phyloP scores from a whole-genome alignment of 2,888 invertebrate species.

The Agrochola lychnidis region DNA sequence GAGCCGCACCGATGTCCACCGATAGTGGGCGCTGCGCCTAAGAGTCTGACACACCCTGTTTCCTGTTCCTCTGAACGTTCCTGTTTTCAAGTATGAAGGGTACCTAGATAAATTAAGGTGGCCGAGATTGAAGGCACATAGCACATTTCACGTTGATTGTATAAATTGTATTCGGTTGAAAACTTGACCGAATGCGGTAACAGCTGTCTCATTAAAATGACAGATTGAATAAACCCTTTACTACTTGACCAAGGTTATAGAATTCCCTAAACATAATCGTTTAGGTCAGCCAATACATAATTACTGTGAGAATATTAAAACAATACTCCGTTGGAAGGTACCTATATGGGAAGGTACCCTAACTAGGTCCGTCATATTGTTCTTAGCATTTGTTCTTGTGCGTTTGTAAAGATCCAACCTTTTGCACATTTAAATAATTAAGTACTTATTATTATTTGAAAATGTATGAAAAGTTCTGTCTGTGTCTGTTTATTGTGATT shows the following conservation, averaged over 20 bases:
- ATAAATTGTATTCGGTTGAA: too few species aligned
- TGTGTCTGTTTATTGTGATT: constrained; percentile 45
- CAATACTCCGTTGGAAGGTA: constrained; percentile 34
- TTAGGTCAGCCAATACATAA: constrained; percentile 13
- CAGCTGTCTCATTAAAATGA: not conserved
- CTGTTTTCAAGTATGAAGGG: too few species aligned
- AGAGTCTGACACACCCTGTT: too few species aligned
- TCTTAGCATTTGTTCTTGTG: constrained; percentile 28
- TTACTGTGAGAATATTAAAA: constrained; percentile 50
- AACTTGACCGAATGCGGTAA: too few species aligned
- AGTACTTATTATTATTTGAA: constrained; percentile 1
- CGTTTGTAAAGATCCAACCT: not conserved
- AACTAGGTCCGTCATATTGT: constrained; percentile 31
- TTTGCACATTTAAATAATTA: constrained; percentile 2
- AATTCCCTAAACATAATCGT: constrained; percentile 13
- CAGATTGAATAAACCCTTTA: not conserved
- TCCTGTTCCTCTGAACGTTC: too few species aligned
- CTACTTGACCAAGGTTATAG: not conserved
- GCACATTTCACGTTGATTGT: too few species aligned
- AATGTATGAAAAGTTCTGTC: constrained; percentile 40
- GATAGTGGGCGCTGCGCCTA: too few species aligned
- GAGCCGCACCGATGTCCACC: too few species aligned
- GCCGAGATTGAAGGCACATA: too few species aligned
- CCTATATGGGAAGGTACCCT: too few species aligned
- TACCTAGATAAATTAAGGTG: too few species aligned